Evolutionary conservation across 1,140 invertebrate species (phyloP).

Genomic region (Mamestra configurata): DNA sequence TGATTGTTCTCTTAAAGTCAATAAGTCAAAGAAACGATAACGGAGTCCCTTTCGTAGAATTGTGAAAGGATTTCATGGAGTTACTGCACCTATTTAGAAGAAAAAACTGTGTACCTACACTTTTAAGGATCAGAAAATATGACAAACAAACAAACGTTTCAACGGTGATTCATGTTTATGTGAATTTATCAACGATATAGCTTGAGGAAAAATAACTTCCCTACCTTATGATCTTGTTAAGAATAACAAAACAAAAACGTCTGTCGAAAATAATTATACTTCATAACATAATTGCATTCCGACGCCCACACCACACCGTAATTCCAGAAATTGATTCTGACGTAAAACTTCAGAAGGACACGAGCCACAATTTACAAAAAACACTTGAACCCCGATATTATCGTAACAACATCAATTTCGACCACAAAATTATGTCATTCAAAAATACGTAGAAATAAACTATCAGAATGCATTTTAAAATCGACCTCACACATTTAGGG

Average conservation of each 20-base stretch:
- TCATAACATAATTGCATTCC: conserved; percentile 22
- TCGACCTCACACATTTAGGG: conserved; percentile 78
- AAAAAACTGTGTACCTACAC: neutral
- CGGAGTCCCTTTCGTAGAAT: conserved; percentile 43
- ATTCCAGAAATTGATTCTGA: conserved; percentile 50
- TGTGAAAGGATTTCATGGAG: conserved; percentile 6
- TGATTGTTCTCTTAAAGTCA: conserved; percentile 65
- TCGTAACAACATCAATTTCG: conserved; percentile 52
- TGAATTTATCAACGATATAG: neutral
- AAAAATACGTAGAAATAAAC: conserved; percentile 70
- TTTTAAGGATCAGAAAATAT: too few species aligned
- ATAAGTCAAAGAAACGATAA: conserved; percentile 50
- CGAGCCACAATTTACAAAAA: conserved; percentile 50
- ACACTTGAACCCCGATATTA: conserved; percentile 60
- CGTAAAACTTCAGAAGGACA: conserved; percentile 34
- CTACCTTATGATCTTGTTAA: conserved; percentile 3
- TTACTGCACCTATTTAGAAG: conserved; percentile 7
- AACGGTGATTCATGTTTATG: neutral
- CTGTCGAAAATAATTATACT: conserved; percentile 20
- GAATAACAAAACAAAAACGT: conserved; percentile 21
- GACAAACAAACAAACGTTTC: neutral
- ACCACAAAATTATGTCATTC: conserved; percentile 45
- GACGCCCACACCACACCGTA: conserved; percentile 25
- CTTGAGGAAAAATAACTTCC: conserved; percentile 1
- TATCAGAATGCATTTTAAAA: conserved; percentile 66